Evolutionary conservation across 2,888 invertebrate genomes (phyloP).

Genomic region (Caenorhabditis panamensis): DNA sequence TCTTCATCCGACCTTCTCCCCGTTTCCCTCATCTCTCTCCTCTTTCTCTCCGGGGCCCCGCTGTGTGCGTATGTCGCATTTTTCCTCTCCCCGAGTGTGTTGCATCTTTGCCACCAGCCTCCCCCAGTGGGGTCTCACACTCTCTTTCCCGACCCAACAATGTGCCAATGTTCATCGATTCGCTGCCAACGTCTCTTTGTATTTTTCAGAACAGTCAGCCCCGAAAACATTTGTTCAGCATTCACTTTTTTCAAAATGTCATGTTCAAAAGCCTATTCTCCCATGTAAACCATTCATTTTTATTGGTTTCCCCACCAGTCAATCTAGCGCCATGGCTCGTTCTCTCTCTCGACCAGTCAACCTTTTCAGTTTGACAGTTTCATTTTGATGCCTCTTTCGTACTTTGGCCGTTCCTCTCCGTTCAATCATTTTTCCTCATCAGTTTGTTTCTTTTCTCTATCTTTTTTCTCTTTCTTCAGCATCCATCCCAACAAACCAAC

Average conservation of each 20-base stretch:
- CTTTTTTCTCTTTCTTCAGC: constrained; percentile 13
- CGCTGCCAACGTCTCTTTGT: background rate
- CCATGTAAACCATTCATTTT: too few species aligned
- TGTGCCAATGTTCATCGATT: constrained; percentile 6
- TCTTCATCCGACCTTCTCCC: constrained; percentile 14
- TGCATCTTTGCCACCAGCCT: constrained; percentile 27
- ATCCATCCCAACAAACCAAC: background rate
- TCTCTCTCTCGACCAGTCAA: too few species aligned
- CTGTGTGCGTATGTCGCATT: constrained; percentile 28
- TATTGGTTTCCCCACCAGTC: too few species aligned
- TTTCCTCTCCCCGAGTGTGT: constrained; percentile 23
- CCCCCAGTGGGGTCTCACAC: constrained; percentile 14
- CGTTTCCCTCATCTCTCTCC: constrained; percentile 14
- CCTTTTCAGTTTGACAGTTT: too few species aligned
- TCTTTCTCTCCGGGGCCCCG: constrained; percentile 23
- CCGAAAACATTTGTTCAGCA: background rate
- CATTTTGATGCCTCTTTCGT: background rate
- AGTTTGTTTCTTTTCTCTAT: constrained; percentile 16
- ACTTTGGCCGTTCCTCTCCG: background rate
- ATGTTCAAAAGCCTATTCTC: background rate
- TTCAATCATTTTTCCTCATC: constrained; percentile 11
- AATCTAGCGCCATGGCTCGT: too few species aligned
- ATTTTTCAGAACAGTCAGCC: background rate
- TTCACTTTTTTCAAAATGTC: background rate
- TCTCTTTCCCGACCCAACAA: constrained; percentile 1